Base-by-base conservation (phyloP, 30 jellyfish, hydroid and myxozoan species). In the Aurelia aurita region DNA sequence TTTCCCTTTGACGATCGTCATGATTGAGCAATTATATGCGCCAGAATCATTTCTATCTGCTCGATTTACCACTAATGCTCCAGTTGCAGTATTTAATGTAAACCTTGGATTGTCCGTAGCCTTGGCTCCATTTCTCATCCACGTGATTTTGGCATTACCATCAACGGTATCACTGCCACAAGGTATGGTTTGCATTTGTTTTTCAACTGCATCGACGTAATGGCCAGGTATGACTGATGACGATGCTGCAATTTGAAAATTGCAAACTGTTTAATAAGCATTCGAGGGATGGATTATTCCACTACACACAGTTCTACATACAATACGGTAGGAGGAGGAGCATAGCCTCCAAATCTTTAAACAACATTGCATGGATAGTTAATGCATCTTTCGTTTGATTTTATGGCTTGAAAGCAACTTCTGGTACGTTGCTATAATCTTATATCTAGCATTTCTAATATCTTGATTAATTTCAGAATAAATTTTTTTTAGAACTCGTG, bases 201-300 rank as follows among this genome's bases (percentile, higher is more conserved):
- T 69, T 71, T 95, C 99, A 47, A 74, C 72, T 6, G 97, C 99
- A 55, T 78, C 76, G 46, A 82, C 77, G 89, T 95, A 95, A 51
- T 89, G 95, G 13, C 95, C 98, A 29, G 99, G 99, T 58, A 84
- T 61, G 22, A 95, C 96, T 5, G 99, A 83, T 20, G 96, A 84
- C 15, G 96, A 35, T 22, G 99, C 98, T 89, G 71, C n/a, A 78
- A 87, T 29, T 5, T 9, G 28, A 35, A 31, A 71, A 15, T 39
- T 39, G 51, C 16, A 39, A 6, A 5, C 51, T 4, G 51, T 39
- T 39, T 39, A 39, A 39, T 39, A 39, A 39, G 2, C 51, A 8
- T 5, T 39, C 51, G 15, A 3, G 16, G 51, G 14, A 34, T 7
- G 46, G 7, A 34, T 34, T 3, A 34, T 34, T 34, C 7, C 10